These are phyloP conservation scores for Thomomys bottae DNA, from an alignment of 2,113 vertebrate genomes.

Conservation along the genomic window DNA sequence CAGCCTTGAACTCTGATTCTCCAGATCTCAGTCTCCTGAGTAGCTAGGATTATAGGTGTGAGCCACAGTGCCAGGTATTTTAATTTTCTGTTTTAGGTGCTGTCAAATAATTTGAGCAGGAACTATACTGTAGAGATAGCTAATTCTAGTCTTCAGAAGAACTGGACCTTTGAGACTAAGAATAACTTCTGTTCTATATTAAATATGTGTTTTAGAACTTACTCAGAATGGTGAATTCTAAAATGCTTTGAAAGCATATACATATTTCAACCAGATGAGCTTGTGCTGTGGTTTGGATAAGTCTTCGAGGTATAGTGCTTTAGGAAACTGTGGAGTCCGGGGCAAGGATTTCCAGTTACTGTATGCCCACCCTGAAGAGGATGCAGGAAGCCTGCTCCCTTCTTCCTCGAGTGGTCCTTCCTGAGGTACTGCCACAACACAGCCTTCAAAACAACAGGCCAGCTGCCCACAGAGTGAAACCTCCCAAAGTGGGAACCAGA, in stretches of 20 bases:
- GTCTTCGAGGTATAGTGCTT: background rate
- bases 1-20: too few relatives aligned
- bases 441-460: background rate
- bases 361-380: too few relatives aligned
- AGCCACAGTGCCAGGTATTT: too few relatives aligned
- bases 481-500: background rate
- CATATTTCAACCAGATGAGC: background rate
- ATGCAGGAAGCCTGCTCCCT: background rate
- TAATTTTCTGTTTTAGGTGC: background rate
- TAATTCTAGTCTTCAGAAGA: slow-evolving; percentile 26
- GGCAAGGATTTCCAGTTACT: background rate
- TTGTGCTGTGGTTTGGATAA: background rate
- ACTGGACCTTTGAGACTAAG: background rate
- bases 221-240: background rate
- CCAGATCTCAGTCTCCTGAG: too few relatives aligned
- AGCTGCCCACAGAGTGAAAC: background rate
- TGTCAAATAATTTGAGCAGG: background rate
- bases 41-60: too few relatives aligned
- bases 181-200: background rate
- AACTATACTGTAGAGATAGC: background rate
- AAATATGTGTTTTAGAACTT: background rate
- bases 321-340: too few relatives aligned
- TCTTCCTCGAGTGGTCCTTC: background rate
- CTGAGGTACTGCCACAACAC: background rate
- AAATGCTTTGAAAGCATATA: background rate